These are phyloP conservation scores for Bradypodion pumilum DNA, from an alignment of 2,797 vertebrate genomes.

Conservation along the genomic window DNA sequence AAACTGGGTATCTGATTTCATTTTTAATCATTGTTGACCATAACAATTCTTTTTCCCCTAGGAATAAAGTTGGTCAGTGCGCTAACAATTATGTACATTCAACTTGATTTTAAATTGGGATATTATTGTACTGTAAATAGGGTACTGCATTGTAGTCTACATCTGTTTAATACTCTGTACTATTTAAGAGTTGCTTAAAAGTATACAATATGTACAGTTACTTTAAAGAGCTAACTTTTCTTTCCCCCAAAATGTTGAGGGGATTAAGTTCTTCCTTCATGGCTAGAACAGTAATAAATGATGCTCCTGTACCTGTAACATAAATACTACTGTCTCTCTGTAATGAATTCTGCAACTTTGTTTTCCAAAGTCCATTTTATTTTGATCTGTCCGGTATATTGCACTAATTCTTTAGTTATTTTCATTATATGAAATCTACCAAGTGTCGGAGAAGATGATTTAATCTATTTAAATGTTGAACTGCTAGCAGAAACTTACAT, in stretches of 20 bases:
- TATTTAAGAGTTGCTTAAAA: conserved; percentile 89
- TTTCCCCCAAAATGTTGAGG: conserved; percentile 72
- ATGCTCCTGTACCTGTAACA: conserved; percentile 86
- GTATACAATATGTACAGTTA: conserved; percentile 92
- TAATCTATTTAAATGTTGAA: conserved; percentile 81
- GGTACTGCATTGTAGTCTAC: conserved; percentile 93
- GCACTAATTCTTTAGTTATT: conserved; percentile 89
- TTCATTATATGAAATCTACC: conserved; percentile 82
- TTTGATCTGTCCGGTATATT: conserved; percentile 87
- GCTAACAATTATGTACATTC: conserved; percentile 94
- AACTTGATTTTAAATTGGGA: conserved; percentile 88
- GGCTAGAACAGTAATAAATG: conserved; percentile 85
- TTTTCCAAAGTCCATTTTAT: conserved; percentile 82
- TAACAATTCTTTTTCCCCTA: conserved; percentile 67
- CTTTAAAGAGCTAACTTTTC: conserved; percentile 80
- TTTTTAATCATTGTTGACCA: conserved; percentile 69
- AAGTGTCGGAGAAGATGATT: conserved; percentile 77
- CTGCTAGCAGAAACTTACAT: conserved; percentile 74
- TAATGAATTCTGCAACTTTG: conserved; percentile 76
- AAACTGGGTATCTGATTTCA: conserved; percentile 70
- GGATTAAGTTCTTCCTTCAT: conserved; percentile 81
- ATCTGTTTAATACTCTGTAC: conserved; percentile 92
- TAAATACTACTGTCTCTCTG: conserved; percentile 75
- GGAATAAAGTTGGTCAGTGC: conserved; percentile 82
- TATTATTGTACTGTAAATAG: conserved; percentile 99